Conservation (phyloP, 2,888 invertebrate species). For the Agrilus biguttatus region DNA sequence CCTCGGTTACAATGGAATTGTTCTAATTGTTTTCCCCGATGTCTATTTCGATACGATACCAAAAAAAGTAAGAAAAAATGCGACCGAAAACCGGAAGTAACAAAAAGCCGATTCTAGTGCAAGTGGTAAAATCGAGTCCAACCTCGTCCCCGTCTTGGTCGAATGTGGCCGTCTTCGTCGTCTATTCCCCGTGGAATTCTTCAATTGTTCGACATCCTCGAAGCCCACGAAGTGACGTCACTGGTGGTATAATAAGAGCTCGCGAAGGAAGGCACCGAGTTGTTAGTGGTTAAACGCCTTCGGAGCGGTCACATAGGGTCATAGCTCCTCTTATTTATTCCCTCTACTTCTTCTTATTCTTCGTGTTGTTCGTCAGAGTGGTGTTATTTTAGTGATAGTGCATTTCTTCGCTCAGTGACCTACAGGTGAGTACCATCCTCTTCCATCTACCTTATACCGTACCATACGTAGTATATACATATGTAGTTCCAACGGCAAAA, state of each 20-base stretch:
- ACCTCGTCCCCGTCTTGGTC: too few species aligned
- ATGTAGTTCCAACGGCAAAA: too few species aligned
- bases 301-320: slow-evolving; percentile 27
- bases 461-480: too few species aligned
- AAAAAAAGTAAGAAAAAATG: too few species aligned
- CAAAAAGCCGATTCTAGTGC: too few species aligned
- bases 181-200: slow-evolving; percentile 3
- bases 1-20: too few species aligned
- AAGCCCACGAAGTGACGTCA: slow-evolving; percentile 20
- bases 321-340: slow-evolving; percentile 18
- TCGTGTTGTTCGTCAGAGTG: slow-evolving; percentile 5
- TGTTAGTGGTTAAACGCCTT: slow-evolving; percentile 22
- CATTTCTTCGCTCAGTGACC: slow-evolving; percentile 9
- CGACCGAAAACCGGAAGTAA: too few species aligned
- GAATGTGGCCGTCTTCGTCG: not conserved
- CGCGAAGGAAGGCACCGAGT: slow-evolving; percentile 18
- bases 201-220: slow-evolving; percentile 7
- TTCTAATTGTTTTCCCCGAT: too few species aligned
- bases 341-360: not conserved
- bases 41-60: too few species aligned
- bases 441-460: not conserved
- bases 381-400: slow-evolving; percentile 8
- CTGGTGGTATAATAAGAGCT: slow-evolving; percentile 25
- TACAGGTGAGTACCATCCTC: slow-evolving; percentile 11
- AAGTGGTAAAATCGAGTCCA: too few species aligned